These are phyloP conservation scores for Ictalurus furcatus DNA, from an alignment of 2,113 vertebrate genomes.

Conservation along the genomic window DNA sequence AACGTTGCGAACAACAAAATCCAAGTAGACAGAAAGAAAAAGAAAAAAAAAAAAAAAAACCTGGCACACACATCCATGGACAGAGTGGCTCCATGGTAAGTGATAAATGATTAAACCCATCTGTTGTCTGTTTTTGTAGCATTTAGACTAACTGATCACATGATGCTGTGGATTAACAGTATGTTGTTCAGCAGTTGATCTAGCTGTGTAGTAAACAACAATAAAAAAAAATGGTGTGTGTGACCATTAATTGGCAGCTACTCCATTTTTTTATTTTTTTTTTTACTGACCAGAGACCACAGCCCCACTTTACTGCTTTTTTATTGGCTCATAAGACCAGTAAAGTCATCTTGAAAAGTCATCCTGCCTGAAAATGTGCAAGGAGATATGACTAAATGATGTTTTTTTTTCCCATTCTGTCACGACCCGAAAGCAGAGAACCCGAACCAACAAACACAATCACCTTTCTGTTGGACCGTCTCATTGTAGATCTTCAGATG, in stretches of 20 bases:
- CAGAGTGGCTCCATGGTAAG: background rate
- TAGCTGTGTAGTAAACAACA: background rate
- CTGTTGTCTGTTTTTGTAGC: background rate
- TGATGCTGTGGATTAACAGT: background rate
- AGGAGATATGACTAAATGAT: background rate
- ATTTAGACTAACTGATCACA: background rate
- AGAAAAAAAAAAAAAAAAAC: background rate
- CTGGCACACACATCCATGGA: background rate
- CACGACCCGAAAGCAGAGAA: background rate
- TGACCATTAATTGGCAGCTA: background rate
- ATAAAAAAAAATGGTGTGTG: background rate
- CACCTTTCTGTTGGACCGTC: conserved; percentile 76
- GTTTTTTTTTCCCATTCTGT: background rate
- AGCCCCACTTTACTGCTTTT: background rate
- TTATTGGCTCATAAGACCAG: background rate
- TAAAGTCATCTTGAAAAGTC: background rate
- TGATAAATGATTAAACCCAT: background rate
- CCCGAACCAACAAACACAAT: background rate
- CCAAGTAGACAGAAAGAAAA: background rate
- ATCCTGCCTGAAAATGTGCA: background rate
- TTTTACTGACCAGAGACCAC: background rate
- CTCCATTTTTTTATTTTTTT: background rate
- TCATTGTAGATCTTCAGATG: conserved; percentile 97
- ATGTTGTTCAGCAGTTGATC: background rate
- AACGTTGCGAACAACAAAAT: background rate